phyloP scores from a whole-genome alignment of 2,113 vertebrate species.

The Megaptera novaeangliae region DNA sequence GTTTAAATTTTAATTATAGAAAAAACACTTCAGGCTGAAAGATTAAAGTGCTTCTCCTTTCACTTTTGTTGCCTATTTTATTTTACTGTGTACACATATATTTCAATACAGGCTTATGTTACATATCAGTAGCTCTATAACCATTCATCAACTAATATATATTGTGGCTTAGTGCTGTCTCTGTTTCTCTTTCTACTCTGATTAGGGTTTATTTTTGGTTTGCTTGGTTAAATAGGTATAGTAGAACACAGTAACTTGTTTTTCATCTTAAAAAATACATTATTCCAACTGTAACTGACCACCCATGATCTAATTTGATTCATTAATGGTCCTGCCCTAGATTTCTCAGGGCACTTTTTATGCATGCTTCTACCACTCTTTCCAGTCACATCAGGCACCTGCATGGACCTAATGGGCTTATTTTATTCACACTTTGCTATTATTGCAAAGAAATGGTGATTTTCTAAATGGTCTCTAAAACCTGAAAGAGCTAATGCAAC shows the following conservation, averaged over 20 bases:
- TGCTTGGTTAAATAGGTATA: not conserved
- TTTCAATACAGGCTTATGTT: not conserved
- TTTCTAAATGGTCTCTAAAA: conserved; percentile 35
- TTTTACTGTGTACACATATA: not conserved
- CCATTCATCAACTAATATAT: not conserved
- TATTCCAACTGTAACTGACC: not conserved
- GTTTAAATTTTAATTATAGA: not conserved
- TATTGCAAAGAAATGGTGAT: not conserved
- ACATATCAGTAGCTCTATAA: not conserved
- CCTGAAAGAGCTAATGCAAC: not conserved
- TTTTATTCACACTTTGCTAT: not conserved
- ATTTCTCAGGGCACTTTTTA: not conserved
- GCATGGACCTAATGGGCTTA: not conserved
- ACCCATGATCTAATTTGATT: not conserved
- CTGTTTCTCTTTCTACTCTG: not conserved
- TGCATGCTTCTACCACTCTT: not conserved
- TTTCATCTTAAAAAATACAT: not conserved
- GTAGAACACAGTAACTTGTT: not conserved
- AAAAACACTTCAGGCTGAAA: not conserved
- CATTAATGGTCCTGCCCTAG: not conserved
- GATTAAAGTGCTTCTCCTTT: not conserved
- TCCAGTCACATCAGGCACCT: not conserved
- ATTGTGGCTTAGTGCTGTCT: not conserved
- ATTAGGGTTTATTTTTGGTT: not conserved
- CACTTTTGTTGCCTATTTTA: not conserved